Conservation (phyloP, 2,797 vertebrate genomes). For the Rhinogobio ventralis region DNA sequence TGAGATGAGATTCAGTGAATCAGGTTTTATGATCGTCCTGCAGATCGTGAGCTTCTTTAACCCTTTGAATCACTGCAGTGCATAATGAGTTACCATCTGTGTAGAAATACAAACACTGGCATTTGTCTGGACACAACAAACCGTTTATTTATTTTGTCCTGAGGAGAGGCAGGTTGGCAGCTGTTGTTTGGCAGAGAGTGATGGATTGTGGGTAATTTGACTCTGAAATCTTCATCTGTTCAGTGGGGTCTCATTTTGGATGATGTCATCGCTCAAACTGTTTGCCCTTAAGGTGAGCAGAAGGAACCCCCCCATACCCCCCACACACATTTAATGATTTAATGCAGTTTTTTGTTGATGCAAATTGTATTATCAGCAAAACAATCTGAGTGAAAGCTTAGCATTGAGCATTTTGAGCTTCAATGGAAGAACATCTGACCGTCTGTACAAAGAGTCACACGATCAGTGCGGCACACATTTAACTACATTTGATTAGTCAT, state of each 20-base stretch:
- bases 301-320: neutral
- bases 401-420: neutral
- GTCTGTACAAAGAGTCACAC: too few relatives aligned
- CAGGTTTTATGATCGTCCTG: neutral
- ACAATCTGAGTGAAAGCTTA: neutral
- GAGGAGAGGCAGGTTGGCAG: conserved; percentile 24
- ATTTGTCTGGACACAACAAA: neutral
- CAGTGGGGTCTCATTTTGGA: neutral
- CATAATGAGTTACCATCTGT: neutral
- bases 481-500: too few relatives aligned
- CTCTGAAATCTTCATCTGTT: conserved; percentile 35
- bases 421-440: neutral
- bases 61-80: neutral
- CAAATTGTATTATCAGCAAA: neutral
- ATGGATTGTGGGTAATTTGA: conserved; percentile 40
- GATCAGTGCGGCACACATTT: too few relatives aligned
- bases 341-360: neutral
- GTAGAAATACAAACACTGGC: neutral
- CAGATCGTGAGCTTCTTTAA: neutral
- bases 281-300: conserved; percentile 32
- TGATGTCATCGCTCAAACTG: conserved; percentile 14
- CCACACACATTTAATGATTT: neutral
- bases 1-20: neutral
- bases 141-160: conserved; percentile 18
- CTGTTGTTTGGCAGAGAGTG: conserved; percentile 26